Evolutionary conservation across 2,888 invertebrate genomes (phyloP), one percentile per base, ranked within the genome.

Genomic region (Meteorus cinctellus): DNA sequence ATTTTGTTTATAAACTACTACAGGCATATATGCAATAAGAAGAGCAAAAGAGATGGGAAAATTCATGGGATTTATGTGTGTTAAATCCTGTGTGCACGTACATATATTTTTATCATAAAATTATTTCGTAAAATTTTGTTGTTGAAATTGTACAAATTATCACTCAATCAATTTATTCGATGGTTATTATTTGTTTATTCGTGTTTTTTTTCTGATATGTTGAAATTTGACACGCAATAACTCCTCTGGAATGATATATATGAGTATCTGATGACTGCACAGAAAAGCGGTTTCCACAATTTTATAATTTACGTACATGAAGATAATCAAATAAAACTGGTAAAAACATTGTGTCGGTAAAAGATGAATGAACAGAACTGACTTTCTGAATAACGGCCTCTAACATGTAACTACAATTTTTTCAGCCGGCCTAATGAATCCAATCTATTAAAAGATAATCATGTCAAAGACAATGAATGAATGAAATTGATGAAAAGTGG

Each of bases 1-100:
- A 87, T 86, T 86, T 84, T 80, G 81, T 83, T 82, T 82, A 76
- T 76, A 75, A 76, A 78, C 75, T 75, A 60, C 74, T 76, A 75
- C 66, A 76, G 76, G 60, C 76, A 72, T 67, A 67, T 72, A 34
- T 68, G 68, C 62, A 51, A 31, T 73, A 74, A 36, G 51, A 68
- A 41, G 19, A 72, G 69, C 24, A 59, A 75, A 34, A 76, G 59
- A 71, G 72, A 75, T 73, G 65, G 77, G 77, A 72, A 59, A 77
- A 75, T 67, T 67, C 76, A 55, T 60, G 69, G 78, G 78, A 66
- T 77, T 80, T 24, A 55, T 55, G 24, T 77, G 80, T 80, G 74
- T 70, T 59, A 59, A 67, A 67, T 75, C 76, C 66, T 70, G 71
- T 76, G 34, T 34, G 29, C 29, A 41, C 48, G n/a, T 19, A 55